phyloP scores from a whole-genome alignment of 2,888 invertebrate genomes.

The Lymantria monacha region DNA sequence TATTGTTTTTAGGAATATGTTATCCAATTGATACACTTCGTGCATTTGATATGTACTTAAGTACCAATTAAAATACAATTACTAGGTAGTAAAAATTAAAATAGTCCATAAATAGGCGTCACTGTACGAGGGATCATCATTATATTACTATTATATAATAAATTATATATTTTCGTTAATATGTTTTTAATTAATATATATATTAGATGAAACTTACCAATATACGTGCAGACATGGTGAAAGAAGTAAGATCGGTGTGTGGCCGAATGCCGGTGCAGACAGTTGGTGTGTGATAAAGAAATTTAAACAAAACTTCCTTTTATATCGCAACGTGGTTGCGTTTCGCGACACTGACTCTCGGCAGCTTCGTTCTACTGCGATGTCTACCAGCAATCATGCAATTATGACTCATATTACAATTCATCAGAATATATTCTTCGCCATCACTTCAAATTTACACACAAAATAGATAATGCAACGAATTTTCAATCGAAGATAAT shows the following conservation, averaged over 20 bases:
- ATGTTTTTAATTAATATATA: too few species aligned
- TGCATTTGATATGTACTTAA: too few species aligned
- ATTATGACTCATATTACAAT: conserved; percentile 38
- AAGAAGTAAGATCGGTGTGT: conserved; percentile 42
- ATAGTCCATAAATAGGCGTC: too few species aligned
- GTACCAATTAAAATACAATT: too few species aligned
- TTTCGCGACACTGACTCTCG: conserved; percentile 77
- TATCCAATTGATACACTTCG: too few species aligned
- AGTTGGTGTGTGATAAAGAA: conserved; percentile 74
- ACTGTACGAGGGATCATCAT: too few species aligned
- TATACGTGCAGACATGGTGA: conserved; percentile 73
- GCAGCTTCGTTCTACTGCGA: conserved; percentile 49
- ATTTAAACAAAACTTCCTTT: conserved; percentile 79
- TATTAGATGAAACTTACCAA: conserved; percentile 64
- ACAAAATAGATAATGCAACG: conserved; percentile 25
- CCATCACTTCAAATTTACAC: conserved; percentile 3
- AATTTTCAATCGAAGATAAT: conserved; percentile 36
- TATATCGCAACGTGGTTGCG: conserved; percentile 79
- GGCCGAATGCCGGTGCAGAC: conserved; percentile 64
- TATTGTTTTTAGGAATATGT: too few species aligned
- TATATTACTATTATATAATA: too few species aligned
- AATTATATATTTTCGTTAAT: too few species aligned
- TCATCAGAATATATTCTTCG: conserved; percentile 35
- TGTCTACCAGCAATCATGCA: conserved; percentile 18
- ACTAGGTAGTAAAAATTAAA: too few species aligned